phyloP scores from a whole-genome alignment of 1,140 invertebrate genomes.

The Macrocentrus cingulum region DNA sequence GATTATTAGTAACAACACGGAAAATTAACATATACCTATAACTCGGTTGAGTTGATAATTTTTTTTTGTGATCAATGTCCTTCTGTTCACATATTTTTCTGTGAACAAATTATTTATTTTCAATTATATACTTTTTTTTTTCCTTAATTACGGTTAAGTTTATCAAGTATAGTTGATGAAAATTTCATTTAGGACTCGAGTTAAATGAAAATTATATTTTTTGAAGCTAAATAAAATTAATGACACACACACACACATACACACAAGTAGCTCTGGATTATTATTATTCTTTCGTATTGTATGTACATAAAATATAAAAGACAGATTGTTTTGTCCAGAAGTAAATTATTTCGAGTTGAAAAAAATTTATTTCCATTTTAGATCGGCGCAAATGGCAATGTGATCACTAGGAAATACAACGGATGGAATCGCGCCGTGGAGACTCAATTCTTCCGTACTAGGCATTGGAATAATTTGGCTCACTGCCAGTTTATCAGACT shows the following conservation, averaged over 20 bases:
- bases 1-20: background rate
- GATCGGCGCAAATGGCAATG: conserved; percentile 80
- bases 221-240: conserved; percentile 8
- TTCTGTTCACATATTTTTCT: conserved; percentile 1
- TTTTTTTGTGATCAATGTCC: background rate
- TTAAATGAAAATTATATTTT: conserved; percentile 9
- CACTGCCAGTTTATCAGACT: conserved; percentile 67
- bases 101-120: background rate
- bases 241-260: too few relatives aligned
- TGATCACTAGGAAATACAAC: conserved; percentile 91
- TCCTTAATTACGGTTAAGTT: background rate
- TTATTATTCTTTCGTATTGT: too few relatives aligned
- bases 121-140: background rate
- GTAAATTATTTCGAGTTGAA: too few relatives aligned
- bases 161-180: too few relatives aligned
- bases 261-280: too few relatives aligned
- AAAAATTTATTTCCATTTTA: conserved; percentile 63
- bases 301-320: background rate
- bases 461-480: conserved; percentile 77
- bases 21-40: too few relatives aligned
- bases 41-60: too few relatives aligned
- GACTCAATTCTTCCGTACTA: conserved; percentile 70
- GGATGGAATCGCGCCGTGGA: conserved; percentile 78
- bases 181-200: too few relatives aligned
- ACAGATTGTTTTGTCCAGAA: background rate